Evolutionary conservation across 2,797 vertebrate genomes (phyloP).

Genomic region (Darevskia mixta): DNA sequence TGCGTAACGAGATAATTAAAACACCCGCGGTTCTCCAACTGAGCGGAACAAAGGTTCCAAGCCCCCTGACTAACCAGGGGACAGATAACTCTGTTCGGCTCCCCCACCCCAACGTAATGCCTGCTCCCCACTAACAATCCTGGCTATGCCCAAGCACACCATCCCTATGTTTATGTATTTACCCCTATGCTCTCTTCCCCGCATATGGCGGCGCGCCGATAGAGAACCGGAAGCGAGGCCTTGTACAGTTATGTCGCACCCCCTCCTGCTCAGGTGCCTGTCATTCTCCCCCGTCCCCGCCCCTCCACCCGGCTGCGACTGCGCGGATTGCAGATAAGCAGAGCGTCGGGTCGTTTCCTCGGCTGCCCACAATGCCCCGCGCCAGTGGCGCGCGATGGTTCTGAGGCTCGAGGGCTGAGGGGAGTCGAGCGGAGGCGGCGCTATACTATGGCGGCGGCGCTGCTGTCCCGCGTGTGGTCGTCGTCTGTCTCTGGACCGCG

Average conservation of each 20-base stretch:
- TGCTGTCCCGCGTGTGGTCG: conserved; percentile 19
- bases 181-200: too few relatives aligned
- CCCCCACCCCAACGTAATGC: too few relatives aligned
- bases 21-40: too few relatives aligned
- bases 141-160: too few relatives aligned
- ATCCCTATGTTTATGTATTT: too few relatives aligned
- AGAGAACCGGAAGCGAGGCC: background rate
- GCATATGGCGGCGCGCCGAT: background rate
- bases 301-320: too few relatives aligned
- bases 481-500: background rate
- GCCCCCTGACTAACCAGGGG: too few relatives aligned
- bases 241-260: background rate
- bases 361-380: background rate
- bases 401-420: background rate
- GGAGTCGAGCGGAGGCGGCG: background rate
- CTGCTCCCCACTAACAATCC: too few relatives aligned
- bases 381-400: background rate
- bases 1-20: too few relatives aligned
- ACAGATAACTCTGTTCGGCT: too few relatives aligned
- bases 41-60: too few relatives aligned
- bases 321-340: background rate
- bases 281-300: background rate
- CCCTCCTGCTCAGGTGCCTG: background rate
- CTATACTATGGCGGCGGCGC: background rate
- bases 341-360: background rate